Evolutionary conservation across 1,140 invertebrate genomes (phyloP), one percentile per base, ranked within the genome.

Genomic region (Brachionus koreanus): DNA sequence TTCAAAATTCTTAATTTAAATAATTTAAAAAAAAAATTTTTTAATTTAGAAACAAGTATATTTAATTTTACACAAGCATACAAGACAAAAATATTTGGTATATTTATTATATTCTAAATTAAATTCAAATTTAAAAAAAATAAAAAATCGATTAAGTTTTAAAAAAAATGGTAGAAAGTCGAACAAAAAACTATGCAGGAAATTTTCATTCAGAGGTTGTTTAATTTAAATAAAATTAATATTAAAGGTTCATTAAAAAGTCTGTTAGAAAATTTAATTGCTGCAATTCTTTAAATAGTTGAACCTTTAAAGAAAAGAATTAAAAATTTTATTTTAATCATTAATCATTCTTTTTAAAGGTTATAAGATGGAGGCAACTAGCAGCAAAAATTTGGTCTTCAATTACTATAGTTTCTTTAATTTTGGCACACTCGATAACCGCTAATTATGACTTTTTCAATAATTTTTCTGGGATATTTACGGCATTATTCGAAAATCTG

Each of bases 341-440:
- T n/a, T n/a, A 7, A 29, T 72, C 19, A n/a, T 12, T 43, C 16
- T 72, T 19, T 42, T 9, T 43, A 29, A 10, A 74, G 69, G 69
- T 74, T 7, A 74, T 74, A 25, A 74, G 43, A 46, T 74, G 69
- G 69, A 43, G 69, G 23, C 69, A 74, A 74, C 9, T 46, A 10
- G 69, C 69, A 19, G 16, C 69, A 46, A 74, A 46, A 29, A 74
- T 74, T 9, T 74, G 69, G 69, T 74, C 69, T 5, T 43, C 43
- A 12, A 23, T 74, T 0, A 46, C 43, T 13, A 49, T 74, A 9
- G 25, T 74, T 13, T 46, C 25, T 9, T 39, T 74, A 2, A 74
- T 74, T 25, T 19, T 74, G 7, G 19, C 5, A 5, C 69, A 74
- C 25, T 43, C 39, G n/a, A 23, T 29, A 7, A 74, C 39, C 3